Percentiles rank a stretch among this genome's conserved stretches.
These are phyloP conservation scores for Drosophila hamatofila DNA, from an alignment of 2,888 invertebrate species.

Conservation along the genomic window DNA sequence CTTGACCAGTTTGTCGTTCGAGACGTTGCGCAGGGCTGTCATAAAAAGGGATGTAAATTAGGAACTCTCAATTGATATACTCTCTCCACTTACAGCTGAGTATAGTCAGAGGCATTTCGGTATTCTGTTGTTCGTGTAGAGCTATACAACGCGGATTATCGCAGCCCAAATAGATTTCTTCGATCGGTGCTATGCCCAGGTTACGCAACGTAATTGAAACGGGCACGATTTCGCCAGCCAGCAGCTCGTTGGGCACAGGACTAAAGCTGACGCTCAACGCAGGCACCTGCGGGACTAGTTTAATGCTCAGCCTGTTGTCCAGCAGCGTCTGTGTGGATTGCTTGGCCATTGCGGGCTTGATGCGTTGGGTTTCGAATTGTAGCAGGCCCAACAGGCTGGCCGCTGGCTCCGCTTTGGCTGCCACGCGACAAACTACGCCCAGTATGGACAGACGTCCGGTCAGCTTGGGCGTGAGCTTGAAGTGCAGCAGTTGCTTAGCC, in stretches of 20 bases:
- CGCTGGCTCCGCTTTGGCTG: constrained; percentile 81
- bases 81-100: constrained; percentile 79
- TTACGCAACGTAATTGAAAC: constrained; percentile 88
- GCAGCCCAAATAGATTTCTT: constrained; percentile 87
- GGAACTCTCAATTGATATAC: background rate
- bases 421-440: constrained; percentile 88
- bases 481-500: constrained; percentile 88
- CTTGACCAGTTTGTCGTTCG: constrained; percentile 84
- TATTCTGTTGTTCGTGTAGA: constrained; percentile 78
- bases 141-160: constrained; percentile 84
- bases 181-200: constrained; percentile 88
- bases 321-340: constrained; percentile 71
- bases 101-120: constrained; percentile 83
- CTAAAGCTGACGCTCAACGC: constrained; percentile 91
- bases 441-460: constrained; percentile 91
- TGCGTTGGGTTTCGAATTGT: constrained; percentile 82
- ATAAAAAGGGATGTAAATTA: background rate
- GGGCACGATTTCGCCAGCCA: constrained; percentile 90
- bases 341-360: constrained; percentile 72
- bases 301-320: constrained; percentile 91
- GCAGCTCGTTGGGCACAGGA: constrained; percentile 88
- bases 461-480: constrained; percentile 90
- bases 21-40: constrained; percentile 81
- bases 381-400: constrained; percentile 82
- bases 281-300: constrained; percentile 92